Percentiles rank a stretch among this genome's conserved stretches.
Conservation (phyloP, 2,797 vertebrate species). For the Smutsia gigantea region DNA sequence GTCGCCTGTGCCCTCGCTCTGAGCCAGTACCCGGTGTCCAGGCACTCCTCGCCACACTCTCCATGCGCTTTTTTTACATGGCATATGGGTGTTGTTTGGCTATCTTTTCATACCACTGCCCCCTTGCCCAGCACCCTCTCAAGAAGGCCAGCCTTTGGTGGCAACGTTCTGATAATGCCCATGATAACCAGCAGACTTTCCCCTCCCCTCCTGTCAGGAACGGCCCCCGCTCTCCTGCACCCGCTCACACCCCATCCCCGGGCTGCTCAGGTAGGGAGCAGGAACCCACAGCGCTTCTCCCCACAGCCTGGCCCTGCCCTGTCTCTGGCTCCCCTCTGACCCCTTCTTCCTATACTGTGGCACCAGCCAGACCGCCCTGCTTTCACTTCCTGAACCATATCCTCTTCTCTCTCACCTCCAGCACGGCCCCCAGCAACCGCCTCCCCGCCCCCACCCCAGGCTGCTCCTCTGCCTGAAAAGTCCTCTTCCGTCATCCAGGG, state of each 20-base stretch:
- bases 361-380: not conserved
- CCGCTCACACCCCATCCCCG: not conserved
- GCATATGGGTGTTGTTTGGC: not conserved
- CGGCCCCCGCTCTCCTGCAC: not conserved
- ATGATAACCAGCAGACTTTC: not conserved
- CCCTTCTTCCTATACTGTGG: not conserved
- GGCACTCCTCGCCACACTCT: accelerated
- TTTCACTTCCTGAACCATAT: not conserved
- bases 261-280: not conserved
- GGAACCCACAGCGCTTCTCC: not conserved
- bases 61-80: not conserved
- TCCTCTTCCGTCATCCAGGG: not conserved
- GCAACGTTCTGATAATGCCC: not conserved
- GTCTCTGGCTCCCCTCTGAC: not conserved
- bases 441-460: not conserved
- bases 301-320: not conserved
- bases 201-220: too few species aligned
- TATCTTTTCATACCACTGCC: not conserved
- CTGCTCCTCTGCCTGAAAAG: not conserved
- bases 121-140: not conserved
- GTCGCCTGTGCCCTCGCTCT: not conserved
- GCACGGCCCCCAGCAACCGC: not conserved
- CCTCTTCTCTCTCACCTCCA: not conserved
- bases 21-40: not conserved
- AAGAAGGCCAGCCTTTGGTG: not conserved